Conservation (phyloP, 2,888 invertebrate species). For the Trachelus troglodyta region DNA sequence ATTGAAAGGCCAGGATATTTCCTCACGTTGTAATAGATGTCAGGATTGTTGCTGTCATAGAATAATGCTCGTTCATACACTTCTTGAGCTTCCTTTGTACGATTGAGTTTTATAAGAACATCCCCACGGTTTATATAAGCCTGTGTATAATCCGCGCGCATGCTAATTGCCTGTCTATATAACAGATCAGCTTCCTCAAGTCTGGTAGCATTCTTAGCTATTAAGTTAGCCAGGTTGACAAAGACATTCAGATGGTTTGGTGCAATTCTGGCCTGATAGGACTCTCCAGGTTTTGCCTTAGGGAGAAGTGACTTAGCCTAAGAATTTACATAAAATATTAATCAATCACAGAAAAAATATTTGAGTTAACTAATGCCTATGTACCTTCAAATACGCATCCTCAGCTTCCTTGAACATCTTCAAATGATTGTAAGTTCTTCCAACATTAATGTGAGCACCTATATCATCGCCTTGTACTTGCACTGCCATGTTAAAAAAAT, state of each 20-base stretch:
- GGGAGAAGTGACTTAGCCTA: slow-evolving; percentile 89
- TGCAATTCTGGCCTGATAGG: slow-evolving; percentile 94
- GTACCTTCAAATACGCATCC: slow-evolving; percentile 85
- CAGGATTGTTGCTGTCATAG: slow-evolving; percentile 94
- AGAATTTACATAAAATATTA: slow-evolving; percentile 18
- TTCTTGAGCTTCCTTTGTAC: slow-evolving; percentile 93
- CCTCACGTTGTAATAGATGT: slow-evolving; percentile 94
- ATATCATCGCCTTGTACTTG: slow-evolving; percentile 95
- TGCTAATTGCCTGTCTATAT: slow-evolving; percentile 95
- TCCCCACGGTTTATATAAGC: slow-evolving; percentile 98
- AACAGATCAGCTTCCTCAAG: slow-evolving; percentile 94
- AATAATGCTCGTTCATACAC: slow-evolving; percentile 93
- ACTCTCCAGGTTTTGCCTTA: slow-evolving; percentile 92
- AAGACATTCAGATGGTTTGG: slow-evolving; percentile 97
- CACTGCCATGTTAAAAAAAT: slow-evolving; percentile 92
- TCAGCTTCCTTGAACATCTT: slow-evolving; percentile 91
- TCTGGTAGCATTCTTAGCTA: slow-evolving; percentile 91
- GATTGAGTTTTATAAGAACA: slow-evolving; percentile 93
- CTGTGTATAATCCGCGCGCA: slow-evolving; percentile 95
- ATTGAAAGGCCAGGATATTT: not conserved
- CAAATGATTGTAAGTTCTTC: slow-evolving; percentile 92
- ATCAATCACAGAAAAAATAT: slow-evolving; percentile 10
- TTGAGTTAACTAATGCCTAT: slow-evolving; percentile 11
- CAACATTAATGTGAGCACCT: slow-evolving; percentile 97
- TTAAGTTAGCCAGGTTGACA: slow-evolving; percentile 92